Evolutionary conservation across 2,888 invertebrate genomes (phyloP).

Genomic region (Campoplex capitator): DNA sequence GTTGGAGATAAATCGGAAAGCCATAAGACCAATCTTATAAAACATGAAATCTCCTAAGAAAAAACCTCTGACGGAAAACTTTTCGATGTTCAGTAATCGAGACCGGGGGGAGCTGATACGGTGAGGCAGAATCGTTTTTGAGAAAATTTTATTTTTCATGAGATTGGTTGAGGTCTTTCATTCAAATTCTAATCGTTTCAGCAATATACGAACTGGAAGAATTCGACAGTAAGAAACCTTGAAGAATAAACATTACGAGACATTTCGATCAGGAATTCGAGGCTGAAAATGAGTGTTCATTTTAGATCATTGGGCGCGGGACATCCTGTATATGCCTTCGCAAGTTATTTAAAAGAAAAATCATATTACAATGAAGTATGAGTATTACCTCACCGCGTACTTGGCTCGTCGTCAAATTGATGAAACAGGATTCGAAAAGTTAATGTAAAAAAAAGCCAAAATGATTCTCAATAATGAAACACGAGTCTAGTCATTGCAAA

Average conservation of each 20-base stretch:
- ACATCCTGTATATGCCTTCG: conserved; percentile 71
- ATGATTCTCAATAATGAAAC: background rate
- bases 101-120: background rate
- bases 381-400: conserved; percentile 66
- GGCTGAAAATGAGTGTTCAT: background rate
- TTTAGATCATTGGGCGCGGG: background rate
- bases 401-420: conserved; percentile 51
- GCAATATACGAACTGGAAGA: background rate
- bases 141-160: background rate
- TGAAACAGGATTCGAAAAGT: conserved; percentile 8
- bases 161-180: background rate
- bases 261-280: background rate
- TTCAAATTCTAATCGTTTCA: background rate
- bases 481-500: background rate
- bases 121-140: background rate
- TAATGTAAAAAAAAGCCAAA: background rate
- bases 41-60: background rate
- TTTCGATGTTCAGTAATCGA: background rate
- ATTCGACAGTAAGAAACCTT: background rate
- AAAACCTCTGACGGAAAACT: background rate
- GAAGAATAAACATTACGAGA: background rate
- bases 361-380: conserved; percentile 51
- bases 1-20: background rate
- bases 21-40: background rate
- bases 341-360: conserved; percentile 70